Evolutionary conservation across 2,888 invertebrate species (phyloP).

Genomic region (Gymnosoma rotundatum): DNA sequence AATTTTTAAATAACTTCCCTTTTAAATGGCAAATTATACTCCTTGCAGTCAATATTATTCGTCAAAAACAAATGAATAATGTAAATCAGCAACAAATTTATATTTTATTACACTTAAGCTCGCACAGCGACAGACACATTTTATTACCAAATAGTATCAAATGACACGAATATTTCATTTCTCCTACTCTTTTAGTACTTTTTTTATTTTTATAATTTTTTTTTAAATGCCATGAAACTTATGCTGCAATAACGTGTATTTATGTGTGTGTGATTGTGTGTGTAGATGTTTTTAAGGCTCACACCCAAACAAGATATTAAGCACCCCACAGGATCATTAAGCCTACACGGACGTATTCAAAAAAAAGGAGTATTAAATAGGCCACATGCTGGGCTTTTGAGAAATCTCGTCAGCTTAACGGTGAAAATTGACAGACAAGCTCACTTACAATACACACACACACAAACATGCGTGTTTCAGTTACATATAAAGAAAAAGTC

Average conservation of each 20-base stretch:
- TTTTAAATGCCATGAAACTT: slow-evolving; percentile 50
- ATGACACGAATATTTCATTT: slow-evolving; percentile 78
- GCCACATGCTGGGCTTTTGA: slow-evolving; percentile 70
- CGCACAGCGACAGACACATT: slow-evolving; percentile 12
- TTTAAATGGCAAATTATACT: slow-evolving; percentile 23
- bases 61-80: slow-evolving; percentile 56
- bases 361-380: slow-evolving; percentile 55
- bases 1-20: slow-evolving; percentile 54
- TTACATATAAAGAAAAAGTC: slow-evolving; percentile 48
- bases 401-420: slow-evolving; percentile 59
- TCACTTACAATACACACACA: background rate
- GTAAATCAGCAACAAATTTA: slow-evolving; percentile 58
- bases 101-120: slow-evolving; percentile 48
- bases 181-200: background rate
- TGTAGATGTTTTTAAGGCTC: slow-evolving; percentile 34
- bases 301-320: slow-evolving; percentile 48
- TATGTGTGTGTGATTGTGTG: slow-evolving; percentile 10
- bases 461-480: slow-evolving; percentile 34
- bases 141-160: slow-evolving; percentile 78
- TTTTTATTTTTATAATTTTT: slow-evolving; percentile 5
- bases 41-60: slow-evolving; percentile 43
- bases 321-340: slow-evolving; percentile 66
- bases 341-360: slow-evolving; percentile 50
- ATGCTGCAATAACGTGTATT: slow-evolving; percentile 28
- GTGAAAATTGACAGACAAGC: slow-evolving; percentile 44